A percentile compares a stretch with the other conserved stretches of the same genome.
phyloP scores from a whole-genome alignment of 2,113 vertebrate genomes.

The Vimba vimba region DNA sequence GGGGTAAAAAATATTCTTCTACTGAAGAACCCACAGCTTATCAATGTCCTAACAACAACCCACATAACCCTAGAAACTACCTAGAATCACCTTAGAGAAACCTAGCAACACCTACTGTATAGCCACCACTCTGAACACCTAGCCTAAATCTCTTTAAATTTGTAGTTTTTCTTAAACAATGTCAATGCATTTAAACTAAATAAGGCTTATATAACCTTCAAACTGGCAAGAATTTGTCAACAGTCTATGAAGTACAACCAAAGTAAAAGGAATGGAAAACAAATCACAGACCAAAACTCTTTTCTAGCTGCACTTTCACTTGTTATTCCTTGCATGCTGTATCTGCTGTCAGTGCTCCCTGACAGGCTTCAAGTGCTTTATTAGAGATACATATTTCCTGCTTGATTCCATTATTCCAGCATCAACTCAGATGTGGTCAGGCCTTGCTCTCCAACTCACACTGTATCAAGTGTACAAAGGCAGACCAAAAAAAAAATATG shows the following conservation, averaged over 20 bases:
- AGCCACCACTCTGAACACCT: background rate
- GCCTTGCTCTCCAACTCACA: background rate
- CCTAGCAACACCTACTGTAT: too few species aligned
- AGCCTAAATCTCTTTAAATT: background rate
- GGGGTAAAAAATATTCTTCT: too few species aligned
- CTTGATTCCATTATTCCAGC: constrained; percentile 29
- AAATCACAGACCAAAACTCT: background rate
- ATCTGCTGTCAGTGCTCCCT: background rate
- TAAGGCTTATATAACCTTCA: background rate
- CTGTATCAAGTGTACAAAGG: background rate
- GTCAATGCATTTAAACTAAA: background rate
- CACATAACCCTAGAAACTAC: background rate
- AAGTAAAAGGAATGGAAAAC: background rate
- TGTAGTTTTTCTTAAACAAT: background rate
- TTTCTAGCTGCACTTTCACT: background rate
- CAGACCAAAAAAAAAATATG: background rate
- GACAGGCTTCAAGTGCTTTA: constrained; percentile 20
- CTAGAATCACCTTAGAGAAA: too few species aligned
- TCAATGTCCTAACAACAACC: background rate
- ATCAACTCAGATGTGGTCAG: background rate
- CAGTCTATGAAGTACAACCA: background rate
- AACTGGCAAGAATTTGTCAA: background rate
- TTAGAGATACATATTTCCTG: constrained; percentile 24
- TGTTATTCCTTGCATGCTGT: background rate
- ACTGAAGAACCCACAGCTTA: background rate